Conservation (phyloP, 1,140 invertebrate genomes). For the Calliopsis andreniformis region DNA sequence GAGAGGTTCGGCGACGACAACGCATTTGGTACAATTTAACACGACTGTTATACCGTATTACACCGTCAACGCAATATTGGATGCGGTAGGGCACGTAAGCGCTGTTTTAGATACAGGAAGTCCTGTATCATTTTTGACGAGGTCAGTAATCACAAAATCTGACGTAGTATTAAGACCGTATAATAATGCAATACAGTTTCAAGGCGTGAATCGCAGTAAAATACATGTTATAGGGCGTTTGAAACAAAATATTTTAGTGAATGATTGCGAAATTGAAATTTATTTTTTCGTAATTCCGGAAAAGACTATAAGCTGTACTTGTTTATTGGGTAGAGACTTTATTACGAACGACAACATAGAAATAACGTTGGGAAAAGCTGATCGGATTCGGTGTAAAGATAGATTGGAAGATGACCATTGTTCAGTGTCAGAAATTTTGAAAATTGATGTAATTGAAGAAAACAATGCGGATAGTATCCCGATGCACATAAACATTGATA, state of each 20-base stretch:
- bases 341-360: neutral
- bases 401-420: too few species aligned
- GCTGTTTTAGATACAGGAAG: constrained; percentile 8
- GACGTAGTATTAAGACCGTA: neutral
- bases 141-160: neutral
- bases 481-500: too few species aligned
- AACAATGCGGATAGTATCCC: too few species aligned
- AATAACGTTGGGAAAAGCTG: neutral
- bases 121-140: constrained; percentile 8
- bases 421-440: too few species aligned
- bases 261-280: neutral
- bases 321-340: constrained; percentile 4
- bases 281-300: neutral
- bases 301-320: neutral
- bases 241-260: neutral
- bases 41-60: constrained; percentile 4
- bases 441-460: too few species aligned
- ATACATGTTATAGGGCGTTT: constrained; percentile 13
- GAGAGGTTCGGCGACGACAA: neutral
- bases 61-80: neutral
- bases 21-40: neutral
- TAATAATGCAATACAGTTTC: neutral
- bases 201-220: constrained; percentile 16
- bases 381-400: neutral
- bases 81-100: neutral